Conservation (phyloP, 2,797 vertebrate species). For the Neosalanx taihuensis region DNA sequence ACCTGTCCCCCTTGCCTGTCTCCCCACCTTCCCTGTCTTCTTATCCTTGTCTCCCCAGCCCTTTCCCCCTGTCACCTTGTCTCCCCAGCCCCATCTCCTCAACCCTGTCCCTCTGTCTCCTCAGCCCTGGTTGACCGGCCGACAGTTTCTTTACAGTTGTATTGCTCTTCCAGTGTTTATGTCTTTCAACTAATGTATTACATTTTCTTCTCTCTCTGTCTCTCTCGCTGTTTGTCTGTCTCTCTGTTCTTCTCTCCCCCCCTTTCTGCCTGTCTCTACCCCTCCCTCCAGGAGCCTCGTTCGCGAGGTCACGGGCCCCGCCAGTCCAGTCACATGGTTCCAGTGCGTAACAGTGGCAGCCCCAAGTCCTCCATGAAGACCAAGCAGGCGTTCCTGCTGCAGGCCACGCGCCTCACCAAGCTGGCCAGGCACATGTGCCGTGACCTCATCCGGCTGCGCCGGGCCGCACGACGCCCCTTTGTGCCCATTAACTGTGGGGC, state of each 20-base stretch:
- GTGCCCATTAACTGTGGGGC: constrained; percentile 99
- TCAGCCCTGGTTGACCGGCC: too few relatives aligned
- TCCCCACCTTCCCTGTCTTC: too few relatives aligned
- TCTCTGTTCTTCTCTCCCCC: not conserved
- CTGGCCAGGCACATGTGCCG: constrained; percentile 97
- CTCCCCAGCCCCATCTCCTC: too few relatives aligned
- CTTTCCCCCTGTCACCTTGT: too few relatives aligned
- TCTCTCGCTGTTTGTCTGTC: not conserved
- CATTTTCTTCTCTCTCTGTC: too few relatives aligned
- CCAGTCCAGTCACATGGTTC: constrained; percentile 89
- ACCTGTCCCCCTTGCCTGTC: too few relatives aligned
- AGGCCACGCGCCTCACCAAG: constrained; percentile 95
- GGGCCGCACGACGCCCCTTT: constrained; percentile 95
- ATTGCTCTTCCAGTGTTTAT: too few relatives aligned
- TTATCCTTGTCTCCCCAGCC: too few relatives aligned
- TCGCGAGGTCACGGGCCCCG: constrained; percentile 85
- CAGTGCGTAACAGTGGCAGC: constrained; percentile 90
- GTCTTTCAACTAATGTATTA: too few relatives aligned
- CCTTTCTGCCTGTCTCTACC: not conserved
- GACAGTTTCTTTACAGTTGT: too few relatives aligned
- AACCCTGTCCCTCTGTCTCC: too few relatives aligned
- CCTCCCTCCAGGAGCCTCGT: constrained; percentile 76
- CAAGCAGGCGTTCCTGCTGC: constrained; percentile 94
- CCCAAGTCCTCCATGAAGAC: constrained; percentile 96
- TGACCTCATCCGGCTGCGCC: constrained; percentile 93